phyloP scores from a whole-genome alignment of 1,140 invertebrate genomes.

The Drosophila albomicans region DNA sequence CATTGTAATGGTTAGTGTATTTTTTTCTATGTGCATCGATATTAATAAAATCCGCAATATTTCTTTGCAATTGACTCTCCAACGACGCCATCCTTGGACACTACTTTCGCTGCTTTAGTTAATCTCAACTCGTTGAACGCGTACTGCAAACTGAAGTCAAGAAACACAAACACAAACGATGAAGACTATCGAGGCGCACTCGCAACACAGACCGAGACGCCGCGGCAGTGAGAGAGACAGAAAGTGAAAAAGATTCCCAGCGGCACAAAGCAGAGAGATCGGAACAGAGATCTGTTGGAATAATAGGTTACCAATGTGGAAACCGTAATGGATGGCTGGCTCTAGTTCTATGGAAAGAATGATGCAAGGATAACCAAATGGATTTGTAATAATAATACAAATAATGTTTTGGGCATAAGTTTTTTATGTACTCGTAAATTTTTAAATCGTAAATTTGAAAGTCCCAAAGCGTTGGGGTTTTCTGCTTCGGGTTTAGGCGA shows the following conservation, averaged over 20 bases:
- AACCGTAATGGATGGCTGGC: too few relatives aligned
- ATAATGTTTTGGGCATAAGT: too few relatives aligned
- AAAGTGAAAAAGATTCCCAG: not conserved
- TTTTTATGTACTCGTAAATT: too few relatives aligned
- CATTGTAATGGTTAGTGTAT: slow-evolving; percentile 48
- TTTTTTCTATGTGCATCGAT: slow-evolving; percentile 28
- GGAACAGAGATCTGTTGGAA: too few relatives aligned
- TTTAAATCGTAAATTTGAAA: too few relatives aligned
- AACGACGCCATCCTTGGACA: not conserved
- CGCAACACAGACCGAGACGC: not conserved
- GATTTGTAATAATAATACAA: too few relatives aligned
- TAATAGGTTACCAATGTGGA: too few relatives aligned
- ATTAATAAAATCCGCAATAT: slow-evolving; percentile 35
- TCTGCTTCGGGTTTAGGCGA: not conserved
- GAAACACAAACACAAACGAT: not conserved
- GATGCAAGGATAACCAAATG: too few relatives aligned
- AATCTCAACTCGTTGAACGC: not conserved
- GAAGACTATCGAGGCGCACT: not conserved
- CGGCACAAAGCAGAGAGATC: too few relatives aligned
- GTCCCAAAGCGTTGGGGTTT: too few relatives aligned
- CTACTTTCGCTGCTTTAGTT: not conserved
- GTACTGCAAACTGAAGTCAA: not conserved
- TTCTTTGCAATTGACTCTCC: slow-evolving; percentile 1
- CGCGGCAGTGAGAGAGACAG: too few relatives aligned
- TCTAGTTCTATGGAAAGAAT: too few relatives aligned